Evolutionary conservation across 2,888 invertebrate species (phyloP).

Genomic region (Lasius platythorax): DNA sequence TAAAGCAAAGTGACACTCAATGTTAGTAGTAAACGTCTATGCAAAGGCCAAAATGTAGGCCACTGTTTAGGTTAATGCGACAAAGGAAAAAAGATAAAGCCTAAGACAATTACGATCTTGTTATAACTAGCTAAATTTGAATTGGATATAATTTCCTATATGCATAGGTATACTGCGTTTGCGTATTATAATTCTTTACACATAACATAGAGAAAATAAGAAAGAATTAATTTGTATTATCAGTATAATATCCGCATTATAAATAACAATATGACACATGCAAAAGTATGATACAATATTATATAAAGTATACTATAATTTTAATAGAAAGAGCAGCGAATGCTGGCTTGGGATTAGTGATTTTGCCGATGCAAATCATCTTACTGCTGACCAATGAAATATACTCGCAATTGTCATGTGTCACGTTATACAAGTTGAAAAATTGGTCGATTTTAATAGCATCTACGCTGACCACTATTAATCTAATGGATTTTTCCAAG

Average conservation of each 20-base stretch:
- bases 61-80: not conserved
- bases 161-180: too few relatives aligned
- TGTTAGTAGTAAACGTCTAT: not conserved
- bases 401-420: slow-evolving; percentile 59
- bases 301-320: not conserved
- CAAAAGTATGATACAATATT: not conserved
- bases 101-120: not conserved
- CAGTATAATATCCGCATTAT: not conserved
- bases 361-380: not conserved
- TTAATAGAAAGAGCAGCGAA: not conserved
- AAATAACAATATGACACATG: not conserved
- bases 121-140: not conserved
- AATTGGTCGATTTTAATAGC: slow-evolving; percentile 63
- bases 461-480: slow-evolving; percentile 27
- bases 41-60: too few relatives aligned
- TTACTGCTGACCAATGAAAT: slow-evolving; percentile 45
- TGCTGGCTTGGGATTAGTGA: not conserved
- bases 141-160: not conserved
- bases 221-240: not conserved
- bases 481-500: slow-evolving; percentile 7
- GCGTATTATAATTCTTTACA: not conserved
- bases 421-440: slow-evolving; percentile 62
- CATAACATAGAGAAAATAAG: not conserved
- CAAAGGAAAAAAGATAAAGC: not conserved
- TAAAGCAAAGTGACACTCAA: slow-evolving; percentile 35